Conservation (phyloP, 2,888 invertebrate genomes). For the Balanococcus diminutus region DNA sequence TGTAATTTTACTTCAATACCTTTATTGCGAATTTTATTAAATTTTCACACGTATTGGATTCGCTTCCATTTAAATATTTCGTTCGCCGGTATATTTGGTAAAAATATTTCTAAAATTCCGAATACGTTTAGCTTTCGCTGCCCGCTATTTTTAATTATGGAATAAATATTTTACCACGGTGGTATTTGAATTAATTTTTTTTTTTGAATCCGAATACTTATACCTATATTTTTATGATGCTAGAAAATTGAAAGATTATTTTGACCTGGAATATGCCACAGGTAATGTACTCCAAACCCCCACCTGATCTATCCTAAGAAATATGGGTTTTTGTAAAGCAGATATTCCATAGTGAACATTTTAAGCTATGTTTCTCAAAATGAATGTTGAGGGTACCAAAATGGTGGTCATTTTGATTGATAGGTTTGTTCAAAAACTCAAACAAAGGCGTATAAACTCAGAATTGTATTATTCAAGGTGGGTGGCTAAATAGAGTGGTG, state of each 20-base stretch:
- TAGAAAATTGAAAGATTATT: too few species aligned
- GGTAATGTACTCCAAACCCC: background rate
- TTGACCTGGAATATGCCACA: too few species aligned
- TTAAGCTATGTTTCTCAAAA: too few species aligned
- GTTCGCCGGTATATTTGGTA: background rate
- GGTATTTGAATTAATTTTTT: background rate
- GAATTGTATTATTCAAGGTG: too few species aligned
- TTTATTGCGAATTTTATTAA: slow-evolving; percentile 1
- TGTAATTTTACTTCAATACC: slow-evolving; percentile 30
- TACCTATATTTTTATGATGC: background rate
- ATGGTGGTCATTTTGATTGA: too few species aligned
- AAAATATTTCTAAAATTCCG: background rate
- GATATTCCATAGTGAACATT: too few species aligned
- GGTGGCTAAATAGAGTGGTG: too few species aligned
- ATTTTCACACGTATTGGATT: slow-evolving; percentile 36
- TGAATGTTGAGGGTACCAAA: too few species aligned
- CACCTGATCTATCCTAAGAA: too few species aligned
- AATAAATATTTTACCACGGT: background rate
- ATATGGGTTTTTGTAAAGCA: too few species aligned
- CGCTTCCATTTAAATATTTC: background rate
- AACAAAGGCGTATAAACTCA: too few species aligned
- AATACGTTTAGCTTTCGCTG: background rate
- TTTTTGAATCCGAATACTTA: background rate
- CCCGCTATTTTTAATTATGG: background rate
- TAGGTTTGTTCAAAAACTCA: too few species aligned